Conservation (phyloP, 1,140 invertebrate genomes). For the Mactra quadrangularis region DNA sequence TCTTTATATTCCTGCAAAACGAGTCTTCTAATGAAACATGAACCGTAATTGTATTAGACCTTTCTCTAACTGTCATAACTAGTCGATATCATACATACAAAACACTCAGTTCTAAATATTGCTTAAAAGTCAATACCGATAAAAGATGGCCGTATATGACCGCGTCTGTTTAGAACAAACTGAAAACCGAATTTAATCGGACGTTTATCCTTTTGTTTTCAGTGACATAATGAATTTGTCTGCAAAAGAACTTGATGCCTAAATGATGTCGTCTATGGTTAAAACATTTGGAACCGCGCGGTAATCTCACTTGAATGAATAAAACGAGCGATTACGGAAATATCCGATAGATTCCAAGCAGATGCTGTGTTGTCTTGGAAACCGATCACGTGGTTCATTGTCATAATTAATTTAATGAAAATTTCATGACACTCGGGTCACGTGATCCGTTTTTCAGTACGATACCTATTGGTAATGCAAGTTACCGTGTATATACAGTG, state of each 20-base stretch:
- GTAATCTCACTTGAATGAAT: constrained; percentile 49
- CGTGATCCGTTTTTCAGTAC: constrained; percentile 44
- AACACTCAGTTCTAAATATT: too few species aligned
- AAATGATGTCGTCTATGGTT: constrained; percentile 35
- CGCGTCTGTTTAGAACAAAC: too few species aligned
- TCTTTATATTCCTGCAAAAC: too few species aligned
- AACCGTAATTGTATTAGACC: too few species aligned
- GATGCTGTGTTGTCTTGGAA: constrained; percentile 58
- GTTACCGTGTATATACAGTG: constrained; percentile 37
- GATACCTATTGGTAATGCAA: constrained; percentile 48
- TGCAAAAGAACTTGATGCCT: constrained; percentile 26
- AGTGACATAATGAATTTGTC: constrained; percentile 43
- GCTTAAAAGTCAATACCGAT: too few species aligned
- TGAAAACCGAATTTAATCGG: too few species aligned
- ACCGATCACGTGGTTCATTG: constrained; percentile 56
- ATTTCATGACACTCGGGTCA: constrained; percentile 59
- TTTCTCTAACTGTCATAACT: too few species aligned
- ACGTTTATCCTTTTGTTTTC: constrained; percentile 32
- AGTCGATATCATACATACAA: too few species aligned
- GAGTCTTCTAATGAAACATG: too few species aligned
- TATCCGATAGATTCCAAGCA: constrained; percentile 56
- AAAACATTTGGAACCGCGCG: constrained; percentile 19
- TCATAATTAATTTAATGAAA: constrained; percentile 67
- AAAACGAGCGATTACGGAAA: constrained; percentile 28
- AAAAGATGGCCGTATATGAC: too few species aligned